Conservation (phyloP, 2,888 invertebrate genomes). For the Mythimna lalbum region DNA sequence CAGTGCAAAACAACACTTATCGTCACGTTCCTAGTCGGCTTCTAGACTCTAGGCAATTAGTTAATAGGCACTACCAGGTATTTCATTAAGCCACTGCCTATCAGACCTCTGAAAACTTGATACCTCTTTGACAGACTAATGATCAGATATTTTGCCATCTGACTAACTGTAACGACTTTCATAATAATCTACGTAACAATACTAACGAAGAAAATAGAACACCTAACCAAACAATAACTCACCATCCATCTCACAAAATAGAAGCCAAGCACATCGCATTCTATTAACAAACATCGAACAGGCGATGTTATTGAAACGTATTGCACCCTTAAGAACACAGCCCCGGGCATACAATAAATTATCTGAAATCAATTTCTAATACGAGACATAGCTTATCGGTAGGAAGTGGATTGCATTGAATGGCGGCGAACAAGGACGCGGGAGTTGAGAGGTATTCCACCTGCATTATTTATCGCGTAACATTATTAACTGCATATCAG, state of each 20-base stretch:
- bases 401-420: conserved; percentile 76
- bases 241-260: conserved; percentile 32
- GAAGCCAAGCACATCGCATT: conserved; percentile 51
- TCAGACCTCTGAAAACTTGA: too few relatives aligned
- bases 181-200: background rate
- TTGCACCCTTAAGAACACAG: conserved; percentile 67
- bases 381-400: conserved; percentile 72
- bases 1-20: too few relatives aligned
- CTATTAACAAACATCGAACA: conserved; percentile 58
- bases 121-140: too few relatives aligned
- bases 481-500: conserved; percentile 89
- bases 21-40: too few relatives aligned
- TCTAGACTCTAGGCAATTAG: too few relatives aligned
- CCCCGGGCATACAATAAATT: conserved; percentile 66
- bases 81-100: too few relatives aligned
- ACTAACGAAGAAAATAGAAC: conserved; percentile 1
- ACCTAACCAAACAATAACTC: conserved; percentile 8
- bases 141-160: too few relatives aligned
- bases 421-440: conserved; percentile 69
- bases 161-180: too few relatives aligned
- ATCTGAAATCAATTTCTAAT: conserved; percentile 83
- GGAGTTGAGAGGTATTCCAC: conserved; percentile 80
- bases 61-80: too few relatives aligned
- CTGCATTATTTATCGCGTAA: conserved; percentile 88
- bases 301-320: conserved; percentile 64